Evolutionary conservation across 2,797 vertebrate species (phyloP).

Genomic region (Rhinoraja longicauda): DNA sequence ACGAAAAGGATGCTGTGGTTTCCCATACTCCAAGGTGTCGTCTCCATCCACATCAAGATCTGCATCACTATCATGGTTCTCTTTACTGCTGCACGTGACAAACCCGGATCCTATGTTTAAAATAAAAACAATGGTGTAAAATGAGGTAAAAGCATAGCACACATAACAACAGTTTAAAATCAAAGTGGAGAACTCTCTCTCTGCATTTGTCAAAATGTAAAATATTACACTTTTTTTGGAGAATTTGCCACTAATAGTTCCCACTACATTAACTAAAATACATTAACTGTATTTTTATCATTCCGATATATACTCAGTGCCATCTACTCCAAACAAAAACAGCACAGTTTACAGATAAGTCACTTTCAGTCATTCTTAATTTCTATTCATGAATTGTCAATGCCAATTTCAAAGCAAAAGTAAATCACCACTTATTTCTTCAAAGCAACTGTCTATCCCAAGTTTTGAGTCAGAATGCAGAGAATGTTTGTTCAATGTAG

Average conservation of each 20-base stretch:
- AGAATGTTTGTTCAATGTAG: no score
- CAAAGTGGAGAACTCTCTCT: not conserved
- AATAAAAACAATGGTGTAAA: not conserved
- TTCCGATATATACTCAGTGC: not conserved
- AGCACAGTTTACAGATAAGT: not conserved
- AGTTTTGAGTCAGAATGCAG: no score
- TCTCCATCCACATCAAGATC: constrained; percentile 97
- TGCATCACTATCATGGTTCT: constrained; percentile 90
- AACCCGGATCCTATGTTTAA: constrained; percentile 80
- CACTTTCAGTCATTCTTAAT: not conserved
- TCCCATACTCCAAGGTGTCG: constrained; percentile 95
- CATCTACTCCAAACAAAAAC: not conserved
- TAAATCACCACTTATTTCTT: not conserved
- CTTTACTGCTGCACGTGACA: constrained; percentile 90
- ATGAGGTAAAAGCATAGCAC: not conserved
- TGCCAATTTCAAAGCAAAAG: not conserved
- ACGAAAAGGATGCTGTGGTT: constrained; percentile 89
- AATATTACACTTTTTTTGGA: not conserved
- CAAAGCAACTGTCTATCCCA: not conserved
- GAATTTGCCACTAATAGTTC: not conserved
- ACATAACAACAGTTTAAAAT: not conserved
- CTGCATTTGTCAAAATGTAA: not conserved
- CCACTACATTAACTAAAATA: no score
- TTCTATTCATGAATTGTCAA: not conserved
- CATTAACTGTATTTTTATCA: not conserved